Evolutionary conservation across 37 sponge, comb jelly and placozoan species (phyloP), one percentile per base, ranked within the genome.

Genomic region (Bolinopsis microptera): DNA sequence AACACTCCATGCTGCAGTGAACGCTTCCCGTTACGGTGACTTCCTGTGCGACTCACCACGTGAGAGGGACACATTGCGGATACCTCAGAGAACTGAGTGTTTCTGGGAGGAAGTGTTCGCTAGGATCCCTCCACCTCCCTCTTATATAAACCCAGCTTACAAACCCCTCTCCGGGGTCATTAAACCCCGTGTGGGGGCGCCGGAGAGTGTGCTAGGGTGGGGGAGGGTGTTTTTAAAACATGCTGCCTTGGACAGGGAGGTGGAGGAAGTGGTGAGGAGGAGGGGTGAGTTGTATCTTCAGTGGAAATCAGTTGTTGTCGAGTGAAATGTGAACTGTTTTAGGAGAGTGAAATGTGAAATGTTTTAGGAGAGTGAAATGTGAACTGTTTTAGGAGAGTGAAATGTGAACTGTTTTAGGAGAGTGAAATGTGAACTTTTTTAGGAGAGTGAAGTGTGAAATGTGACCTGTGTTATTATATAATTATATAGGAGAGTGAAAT

Each of bases 161-260:
- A 27, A 36, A 5, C 80, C 80, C 3, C 28, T 18, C 9, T 16
- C 27, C 33, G 35, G 21, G 80, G 18, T 77, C 3, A 27, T 77
- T 1, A 27, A 36, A 77, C 80, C 80, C 2, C 32, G 80, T 27
- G 80, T 77, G 34, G 27, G 33, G 1, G 1, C 80, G 1, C 80
- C 80, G 36, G 27, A 35, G 13, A 77, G 36, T 5, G 80, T 77
- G 35, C 1, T 1, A 32, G 80, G 32, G 35, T 77, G 80, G 80
- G 80, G 35, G 34, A 77, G 80, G 28, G 80, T 77, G 35, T 77
- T 77, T 18, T 32, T 77, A 36, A 77, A 32, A 77, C 80, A 77
- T 18, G 32, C 18, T 1, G 18, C 37, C 5, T 0, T 77, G 33
- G 80, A 77, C 37, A 35, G 36, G 9, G 80, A 31, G 80, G 16